Conservation (phyloP, 1,140 invertebrate species). For the Drusus annulatus region DNA sequence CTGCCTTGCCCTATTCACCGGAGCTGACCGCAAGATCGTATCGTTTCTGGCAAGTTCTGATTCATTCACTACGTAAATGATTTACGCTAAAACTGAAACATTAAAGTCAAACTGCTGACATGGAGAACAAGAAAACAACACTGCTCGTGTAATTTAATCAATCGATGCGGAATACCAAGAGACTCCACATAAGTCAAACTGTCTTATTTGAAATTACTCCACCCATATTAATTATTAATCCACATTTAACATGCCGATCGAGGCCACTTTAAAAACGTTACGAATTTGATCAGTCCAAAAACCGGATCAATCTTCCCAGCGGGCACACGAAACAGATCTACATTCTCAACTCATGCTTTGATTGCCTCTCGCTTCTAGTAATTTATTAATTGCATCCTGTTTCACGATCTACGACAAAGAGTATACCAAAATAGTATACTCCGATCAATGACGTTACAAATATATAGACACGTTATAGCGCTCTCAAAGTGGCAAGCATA, state of each 20-base stretch:
- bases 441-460: too few relatives aligned
- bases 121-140: too few relatives aligned
- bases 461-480: too few relatives aligned
- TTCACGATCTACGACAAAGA: conserved; percentile 1
- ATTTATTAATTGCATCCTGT: conserved; percentile 32
- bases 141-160: too few relatives aligned
- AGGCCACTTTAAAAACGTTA: not conserved
- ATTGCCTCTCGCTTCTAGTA: conserved; percentile 2
- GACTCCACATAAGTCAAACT: too few relatives aligned
- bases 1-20: conserved; percentile 2
- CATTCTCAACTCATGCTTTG: not conserved
- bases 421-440: not conserved
- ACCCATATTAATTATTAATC: too few relatives aligned
- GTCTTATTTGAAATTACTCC: too few relatives aligned
- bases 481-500: too few relatives aligned
- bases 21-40: conserved; percentile 20
- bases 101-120: not conserved
- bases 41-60: conserved; percentile 11
- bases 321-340: not conserved
- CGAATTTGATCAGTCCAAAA: not conserved
- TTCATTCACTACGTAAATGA: not conserved
- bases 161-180: too few relatives aligned
- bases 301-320: conserved; percentile 13
- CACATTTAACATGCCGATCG: too few relatives aligned
- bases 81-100: not conserved